Evolutionary conservation across 2,797 vertebrate genomes (phyloP), one percentile per base, ranked within the genome.

Genomic region (Coranthus polyacanthus): DNA sequence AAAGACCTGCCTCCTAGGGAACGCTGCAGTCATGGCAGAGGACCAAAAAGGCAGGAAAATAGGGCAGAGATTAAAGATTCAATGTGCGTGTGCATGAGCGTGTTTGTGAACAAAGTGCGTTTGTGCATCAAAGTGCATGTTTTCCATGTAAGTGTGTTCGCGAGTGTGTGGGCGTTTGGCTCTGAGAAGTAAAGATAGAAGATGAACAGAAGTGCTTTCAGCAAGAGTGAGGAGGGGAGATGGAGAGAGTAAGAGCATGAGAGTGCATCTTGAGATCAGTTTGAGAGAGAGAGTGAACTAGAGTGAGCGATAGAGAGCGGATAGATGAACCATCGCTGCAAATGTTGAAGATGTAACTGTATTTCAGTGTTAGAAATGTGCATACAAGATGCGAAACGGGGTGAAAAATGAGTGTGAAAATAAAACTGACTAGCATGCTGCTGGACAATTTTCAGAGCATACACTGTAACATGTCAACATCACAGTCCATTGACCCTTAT

Each of bases 61-160:
- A 79, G 89, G 88, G 69, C 90, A 89, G 84, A 91, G 91, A 93
- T 92, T 91, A 89, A 92, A 90, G 85, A 91, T 91, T 89, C 86
- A 89, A 79, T 83, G 83, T 7, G 70, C 41, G 75, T 77, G 86
- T 83, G 78, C 81, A 85, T 43, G 12, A 71, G 72, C 6, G 49
- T 4, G 36, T 81, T 79, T 83, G 63, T 38, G 73, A 83, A 82
- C 84, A 82, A 83, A 82, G 81, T 88, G 88, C 66, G 77, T 75
- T 81, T 87, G 85, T 82, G 79, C 68, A 52, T 53, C 20, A 43
- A 64, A 77, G 78, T 77, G 79, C 5, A 43, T 45, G 72, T 75
- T 52, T 61, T 70, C 38, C 56, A 34, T 56, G 54, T 56, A 65
- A 59, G 79, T 68, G 72, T 74, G 72, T 72, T 65, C 51, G 68